phyloP scores from a whole-genome alignment of 2,888 invertebrate species.

The Drosophila crucigera region DNA sequence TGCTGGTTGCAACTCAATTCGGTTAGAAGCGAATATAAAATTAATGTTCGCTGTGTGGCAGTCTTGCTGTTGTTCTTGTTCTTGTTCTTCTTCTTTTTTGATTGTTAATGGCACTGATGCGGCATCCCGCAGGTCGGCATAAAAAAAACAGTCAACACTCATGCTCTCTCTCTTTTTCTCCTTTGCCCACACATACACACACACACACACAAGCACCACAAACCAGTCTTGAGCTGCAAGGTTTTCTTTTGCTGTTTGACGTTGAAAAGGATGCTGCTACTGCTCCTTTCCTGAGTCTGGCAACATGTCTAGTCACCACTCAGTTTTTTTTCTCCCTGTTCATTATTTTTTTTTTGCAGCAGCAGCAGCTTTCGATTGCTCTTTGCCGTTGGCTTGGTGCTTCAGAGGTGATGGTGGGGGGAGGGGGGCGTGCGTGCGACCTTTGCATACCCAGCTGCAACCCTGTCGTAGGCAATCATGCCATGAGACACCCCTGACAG shows the following conservation, averaged over 20 bases:
- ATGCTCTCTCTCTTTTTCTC: constrained; percentile 12
- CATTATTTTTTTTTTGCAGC: neutral
- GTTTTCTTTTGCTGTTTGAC: constrained; percentile 26
- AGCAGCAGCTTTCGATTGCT: constrained; percentile 38
- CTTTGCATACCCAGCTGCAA: constrained; percentile 44
- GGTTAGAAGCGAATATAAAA: constrained; percentile 40
- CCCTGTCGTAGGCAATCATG: constrained; percentile 27
- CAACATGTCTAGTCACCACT: constrained; percentile 57
- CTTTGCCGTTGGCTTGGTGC: constrained; percentile 38
- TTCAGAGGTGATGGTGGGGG: constrained; percentile 9
- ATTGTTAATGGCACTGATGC: constrained; percentile 7
- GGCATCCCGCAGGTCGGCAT: constrained; percentile 14
- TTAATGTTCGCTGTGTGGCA: constrained; percentile 57
- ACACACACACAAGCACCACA: constrained; percentile 15
- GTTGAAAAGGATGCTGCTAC: constrained; percentile 51
- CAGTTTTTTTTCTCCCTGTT: constrained; percentile 16
- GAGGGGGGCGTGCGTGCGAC: constrained; percentile 44
- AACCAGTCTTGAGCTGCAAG: constrained; percentile 63
- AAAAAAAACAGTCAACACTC: constrained; percentile 16
- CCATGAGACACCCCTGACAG: constrained; percentile 42
- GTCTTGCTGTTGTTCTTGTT: constrained; percentile 24
- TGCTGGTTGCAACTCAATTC: constrained; percentile 44
- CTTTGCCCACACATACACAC: constrained; percentile 8
- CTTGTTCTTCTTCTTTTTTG: neutral
- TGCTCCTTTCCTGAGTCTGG: constrained; percentile 49